These are phyloP conservation scores for Calliphora vomitoria DNA, from an alignment of 2,888 invertebrate genomes.

Conservation along the genomic window DNA sequence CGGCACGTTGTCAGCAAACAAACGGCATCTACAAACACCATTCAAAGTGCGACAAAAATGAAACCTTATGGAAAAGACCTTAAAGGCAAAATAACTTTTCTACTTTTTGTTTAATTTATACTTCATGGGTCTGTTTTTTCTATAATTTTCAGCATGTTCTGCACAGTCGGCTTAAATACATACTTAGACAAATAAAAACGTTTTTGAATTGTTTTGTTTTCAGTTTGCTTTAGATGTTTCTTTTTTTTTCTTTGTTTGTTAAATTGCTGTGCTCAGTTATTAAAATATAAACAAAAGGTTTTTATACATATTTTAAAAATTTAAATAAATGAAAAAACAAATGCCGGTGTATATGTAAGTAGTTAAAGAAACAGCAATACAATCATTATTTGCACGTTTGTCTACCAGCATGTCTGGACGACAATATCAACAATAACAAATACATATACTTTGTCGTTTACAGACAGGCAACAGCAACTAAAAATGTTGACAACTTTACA, in stretches of 20 bases:
- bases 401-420: constrained; percentile 72
- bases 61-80: constrained; percentile 12
- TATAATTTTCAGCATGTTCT: constrained; percentile 38
- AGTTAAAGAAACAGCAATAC: constrained; percentile 30
- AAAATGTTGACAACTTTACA: constrained; percentile 28
- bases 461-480: not conserved
- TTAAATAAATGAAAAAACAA: constrained; percentile 39
- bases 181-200: not conserved
- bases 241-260: not conserved
- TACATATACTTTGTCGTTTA: not conserved
- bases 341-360: constrained; percentile 26
- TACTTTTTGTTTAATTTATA: constrained; percentile 37
- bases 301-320: constrained; percentile 22
- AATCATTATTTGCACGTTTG: constrained; percentile 63
- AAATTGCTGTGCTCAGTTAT: constrained; percentile 19
- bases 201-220: constrained; percentile 3
- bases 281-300: constrained; percentile 30
- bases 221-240: not conserved
- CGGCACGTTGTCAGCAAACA: constrained; percentile 49
- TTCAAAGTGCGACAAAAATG: constrained; percentile 43
- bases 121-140: constrained; percentile 4
- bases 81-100: constrained; percentile 9
- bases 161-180: constrained; percentile 1
- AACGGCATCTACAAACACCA: constrained; percentile 34
- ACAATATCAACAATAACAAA: constrained; percentile 33